A percentile compares a stretch with the other conserved stretches of the same genome.
These are phyloP conservation scores for Hemibagrus wyckioides DNA, from an alignment of 2,113 vertebrate genomes.

Conservation along the genomic window DNA sequence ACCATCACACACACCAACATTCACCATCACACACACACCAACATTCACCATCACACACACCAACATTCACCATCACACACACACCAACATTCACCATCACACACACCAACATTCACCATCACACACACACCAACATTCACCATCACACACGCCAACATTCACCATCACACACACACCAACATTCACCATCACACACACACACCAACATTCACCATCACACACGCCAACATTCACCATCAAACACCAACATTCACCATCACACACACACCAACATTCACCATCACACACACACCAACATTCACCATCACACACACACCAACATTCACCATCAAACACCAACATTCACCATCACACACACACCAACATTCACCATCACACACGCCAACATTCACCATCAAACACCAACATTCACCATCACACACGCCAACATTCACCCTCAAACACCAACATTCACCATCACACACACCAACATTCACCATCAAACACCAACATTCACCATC, in stretches of 20 bases:
- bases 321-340: neutral
- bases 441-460: neutral
- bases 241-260: neutral
- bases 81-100: neutral
- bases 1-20: neutral
- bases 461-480: neutral
- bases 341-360: neutral
- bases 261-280: too few species aligned
- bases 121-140: neutral
- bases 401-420: neutral
- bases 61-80: neutral
- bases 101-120: neutral
- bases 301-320: neutral
- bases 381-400: neutral
- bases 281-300: neutral
- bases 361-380: neutral
- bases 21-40: neutral
- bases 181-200: neutral
- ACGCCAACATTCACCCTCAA: neutral
- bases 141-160: neutral
- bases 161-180: neutral
- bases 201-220: neutral
- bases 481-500: neutral
- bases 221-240: neutral
- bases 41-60: neutral